Conservation (phyloP, 1,140 invertebrate species). For the Drosophila murphyi region DNA sequence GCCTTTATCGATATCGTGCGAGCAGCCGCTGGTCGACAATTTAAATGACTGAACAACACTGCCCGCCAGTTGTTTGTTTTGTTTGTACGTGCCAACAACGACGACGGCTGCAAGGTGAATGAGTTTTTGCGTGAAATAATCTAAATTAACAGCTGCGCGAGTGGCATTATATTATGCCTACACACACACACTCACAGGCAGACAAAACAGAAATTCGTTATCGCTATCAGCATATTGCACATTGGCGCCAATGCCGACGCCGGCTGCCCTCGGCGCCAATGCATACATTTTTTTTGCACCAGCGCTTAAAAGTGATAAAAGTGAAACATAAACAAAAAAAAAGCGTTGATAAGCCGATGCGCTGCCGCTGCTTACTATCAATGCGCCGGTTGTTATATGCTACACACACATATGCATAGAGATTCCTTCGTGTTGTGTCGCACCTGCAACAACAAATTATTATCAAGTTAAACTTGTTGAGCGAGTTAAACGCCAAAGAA, state of each 20-base stretch:
- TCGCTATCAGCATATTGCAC: slow-evolving; percentile 50
- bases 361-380: slow-evolving; percentile 47
- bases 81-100: slow-evolving; percentile 60
- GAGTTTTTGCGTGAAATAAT: slow-evolving; percentile 38
- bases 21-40: slow-evolving; percentile 16
- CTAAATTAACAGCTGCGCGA: slow-evolving; percentile 54
- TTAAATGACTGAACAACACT: slow-evolving; percentile 31
- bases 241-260: slow-evolving; percentile 52
- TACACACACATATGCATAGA: slow-evolving; percentile 37
- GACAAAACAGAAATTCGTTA: slow-evolving; percentile 56
- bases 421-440: slow-evolving; percentile 39
- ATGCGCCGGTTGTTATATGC: slow-evolving; percentile 59
- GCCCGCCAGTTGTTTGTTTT: slow-evolving; percentile 67
- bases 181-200: slow-evolving; percentile 1
- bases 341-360: slow-evolving; percentile 61
- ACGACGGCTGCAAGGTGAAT: slow-evolving; percentile 71
- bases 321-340: slow-evolving; percentile 79
- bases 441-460: slow-evolving; percentile 44
- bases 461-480: slow-evolving; percentile 78
- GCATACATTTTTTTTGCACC: slow-evolving; percentile 48
- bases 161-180: slow-evolving; percentile 35
- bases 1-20: slow-evolving; percentile 7
- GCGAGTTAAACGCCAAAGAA: slow-evolving; percentile 68
- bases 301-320: slow-evolving; percentile 65
- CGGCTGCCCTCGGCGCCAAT: slow-evolving; percentile 51